phyloP scores from a whole-genome alignment of 1,140 invertebrate species.

The Megathymus violae region DNA sequence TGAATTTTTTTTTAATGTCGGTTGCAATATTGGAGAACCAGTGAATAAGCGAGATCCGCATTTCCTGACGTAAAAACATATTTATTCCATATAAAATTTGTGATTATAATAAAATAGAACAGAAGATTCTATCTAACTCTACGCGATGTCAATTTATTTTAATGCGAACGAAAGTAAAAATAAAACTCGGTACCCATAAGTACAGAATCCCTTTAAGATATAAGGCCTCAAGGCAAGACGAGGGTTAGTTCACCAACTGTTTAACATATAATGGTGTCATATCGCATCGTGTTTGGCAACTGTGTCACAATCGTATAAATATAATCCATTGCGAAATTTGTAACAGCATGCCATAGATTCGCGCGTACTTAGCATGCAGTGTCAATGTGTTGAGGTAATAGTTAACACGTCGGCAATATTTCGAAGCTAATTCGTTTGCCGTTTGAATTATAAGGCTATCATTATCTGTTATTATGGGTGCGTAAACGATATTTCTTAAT shows the following conservation, averaged over 20 bases:
- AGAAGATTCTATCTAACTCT: no score
- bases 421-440: constrained; percentile 45
- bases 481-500: constrained; percentile 7
- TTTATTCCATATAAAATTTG: no score
- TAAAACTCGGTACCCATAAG: no score
- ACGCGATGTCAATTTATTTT: no score
- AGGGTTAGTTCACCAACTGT: no score
- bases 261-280: constrained; percentile 36
- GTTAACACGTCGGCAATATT: constrained; percentile 38
- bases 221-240: neutral
- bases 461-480: constrained; percentile 4
- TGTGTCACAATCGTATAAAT: constrained; percentile 38
- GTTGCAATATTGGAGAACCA: no score
- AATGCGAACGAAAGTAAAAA: no score
- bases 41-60: no score
- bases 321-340: constrained; percentile 49
- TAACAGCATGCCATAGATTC: constrained; percentile 41
- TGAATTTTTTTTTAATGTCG: no score
- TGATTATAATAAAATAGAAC: no score
- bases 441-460: constrained; percentile 38
- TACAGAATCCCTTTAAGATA: no score
- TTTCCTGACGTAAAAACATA: no score
- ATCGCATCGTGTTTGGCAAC: constrained; percentile 26
- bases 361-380: constrained; percentile 53
- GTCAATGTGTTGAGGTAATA: constrained; percentile 49